Base-by-base conservation (phyloP, 2,797 vertebrate genomes). In the Xerus rutilus region DNA sequence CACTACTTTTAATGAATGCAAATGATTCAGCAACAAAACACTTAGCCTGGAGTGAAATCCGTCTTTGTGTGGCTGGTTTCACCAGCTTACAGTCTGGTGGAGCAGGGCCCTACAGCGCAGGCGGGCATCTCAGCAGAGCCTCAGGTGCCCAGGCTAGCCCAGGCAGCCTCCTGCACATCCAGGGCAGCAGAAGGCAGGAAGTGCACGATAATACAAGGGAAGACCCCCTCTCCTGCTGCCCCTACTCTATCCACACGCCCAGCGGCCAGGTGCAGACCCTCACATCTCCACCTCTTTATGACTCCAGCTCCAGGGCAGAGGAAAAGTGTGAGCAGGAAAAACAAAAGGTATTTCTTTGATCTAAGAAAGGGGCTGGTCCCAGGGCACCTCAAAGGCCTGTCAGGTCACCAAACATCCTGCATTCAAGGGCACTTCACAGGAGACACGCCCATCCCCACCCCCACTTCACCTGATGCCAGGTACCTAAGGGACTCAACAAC, bases 331-430 rank as follows among this genome's bases (percentile, higher is more conserved):
- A 93, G 78, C 4, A 49, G 23, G 59, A 45, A 77, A 82, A 81
- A 97, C 97, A 98, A 97, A 98, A 97, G 97, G 96, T 94, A 95
- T 93, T 94, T 83, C 96, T 98, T 97, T 98, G 97, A 97, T 97
- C 96, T 89, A 88, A 94, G 85, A 91, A 97, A 96, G 89, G 90
- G 96, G 94, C 39, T 77, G 96, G 70, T 78, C 93, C 47, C 65
- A 30, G 23, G 70, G 93, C 82, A 96, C 92, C 97, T 97, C 95
- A 97, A 97, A 97, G 96, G 88, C 93, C 87, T 10, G 81, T 82
- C 25, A 0, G 43, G 89, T 89, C 59, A 59, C 64, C 96, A 84
- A 32, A 93, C 85, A 84, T 88, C 89, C 90, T 43, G 92, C n/a
- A 93, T 54, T 89, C 90, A 93, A 92, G 59, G 59, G 79, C 83